Evolutionary conservation across 2,888 invertebrate species (phyloP), one percentile per base, ranked within the genome.

Genomic region (Liposcelis brunnea): DNA sequence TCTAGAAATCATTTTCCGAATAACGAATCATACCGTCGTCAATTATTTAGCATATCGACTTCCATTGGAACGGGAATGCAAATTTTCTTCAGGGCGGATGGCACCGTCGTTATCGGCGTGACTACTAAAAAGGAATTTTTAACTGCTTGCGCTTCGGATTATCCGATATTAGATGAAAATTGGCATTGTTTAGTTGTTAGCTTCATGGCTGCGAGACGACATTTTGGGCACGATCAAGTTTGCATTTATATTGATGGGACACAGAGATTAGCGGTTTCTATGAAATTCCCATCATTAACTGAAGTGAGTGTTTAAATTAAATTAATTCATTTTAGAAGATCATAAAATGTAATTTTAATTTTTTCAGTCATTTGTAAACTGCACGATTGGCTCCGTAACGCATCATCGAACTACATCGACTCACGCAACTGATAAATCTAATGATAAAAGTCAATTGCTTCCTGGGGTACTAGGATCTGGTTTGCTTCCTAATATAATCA

Each of bases 161-260:
- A 54, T 18, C 55, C 58, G 4, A 51, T 68, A 19, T 54, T 56
- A 36, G 66, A 68, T 57, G 60, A 60, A 19, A 64, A 67, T 46
- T 75, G 75, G 75, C 74, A 75, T 55, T 71, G 68, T 48, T 55
- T 75, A 2, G 69, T 68, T 12, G 63, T 74, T 33, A 60, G 61
- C 19, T 66, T 67, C 49, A 55, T 56, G 19, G 59, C 61, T 43
- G 60, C 65, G 14, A 54, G 69, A 51, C 59, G 74, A 31, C 74
- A 72, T 2, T 74, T 75, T 58, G 66, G 70, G 14, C 69, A 70
- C 51, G 73, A 72, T 52, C 71, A 73, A 55, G 61, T 75, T 18
- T 62, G 66, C 48, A 67, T 75, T 26, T 74, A 67, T 52, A 64
- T 75, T 26, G 75, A 75, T 55, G 73, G 73, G 32, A 61, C 66